Conservation (phyloP, 2,888 invertebrate species). For the Cosmopolites sordidus region DNA sequence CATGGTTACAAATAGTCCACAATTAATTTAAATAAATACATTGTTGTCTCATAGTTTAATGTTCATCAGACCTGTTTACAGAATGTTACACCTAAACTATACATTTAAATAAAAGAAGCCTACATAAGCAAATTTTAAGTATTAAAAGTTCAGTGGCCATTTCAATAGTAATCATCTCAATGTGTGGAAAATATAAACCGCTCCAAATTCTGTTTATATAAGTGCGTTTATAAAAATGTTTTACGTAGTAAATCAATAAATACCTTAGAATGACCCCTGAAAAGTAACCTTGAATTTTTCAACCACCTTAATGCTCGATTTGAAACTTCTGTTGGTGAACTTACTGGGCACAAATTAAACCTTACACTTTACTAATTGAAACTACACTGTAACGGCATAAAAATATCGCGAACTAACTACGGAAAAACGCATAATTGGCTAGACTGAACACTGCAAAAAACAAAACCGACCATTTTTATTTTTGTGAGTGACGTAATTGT, state of each 20-base stretch:
- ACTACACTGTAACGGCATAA: background rate
- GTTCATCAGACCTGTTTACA: no score
- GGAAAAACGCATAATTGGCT: constrained; percentile 12
- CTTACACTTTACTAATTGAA: constrained; percentile 14
- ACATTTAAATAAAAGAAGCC: no score
- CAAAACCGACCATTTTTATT: constrained; percentile 29
- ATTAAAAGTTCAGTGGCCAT: no score
- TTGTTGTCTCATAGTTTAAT: no score
- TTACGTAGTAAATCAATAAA: constrained; percentile 27
- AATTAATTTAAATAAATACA: no score
- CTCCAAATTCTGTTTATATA: constrained; percentile 13
- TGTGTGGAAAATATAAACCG: background rate
- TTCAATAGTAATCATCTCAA: no score
- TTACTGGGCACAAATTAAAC: background rate
- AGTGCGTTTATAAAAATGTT: constrained; percentile 15
- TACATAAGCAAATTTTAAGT: no score
- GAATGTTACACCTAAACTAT: no score
- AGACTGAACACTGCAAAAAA: constrained; percentile 19
- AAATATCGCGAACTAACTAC: constrained; percentile 5
- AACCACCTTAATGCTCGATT: constrained; percentile 6
- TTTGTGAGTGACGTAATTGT: constrained; percentile 29
- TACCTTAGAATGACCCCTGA: constrained; percentile 27
- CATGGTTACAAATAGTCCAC: no score
- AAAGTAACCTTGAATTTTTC: constrained; percentile 25
- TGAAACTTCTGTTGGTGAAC: no score